Conservation (phyloP, 2,113 vertebrate species). For the Damaliscus lunatus region DNA sequence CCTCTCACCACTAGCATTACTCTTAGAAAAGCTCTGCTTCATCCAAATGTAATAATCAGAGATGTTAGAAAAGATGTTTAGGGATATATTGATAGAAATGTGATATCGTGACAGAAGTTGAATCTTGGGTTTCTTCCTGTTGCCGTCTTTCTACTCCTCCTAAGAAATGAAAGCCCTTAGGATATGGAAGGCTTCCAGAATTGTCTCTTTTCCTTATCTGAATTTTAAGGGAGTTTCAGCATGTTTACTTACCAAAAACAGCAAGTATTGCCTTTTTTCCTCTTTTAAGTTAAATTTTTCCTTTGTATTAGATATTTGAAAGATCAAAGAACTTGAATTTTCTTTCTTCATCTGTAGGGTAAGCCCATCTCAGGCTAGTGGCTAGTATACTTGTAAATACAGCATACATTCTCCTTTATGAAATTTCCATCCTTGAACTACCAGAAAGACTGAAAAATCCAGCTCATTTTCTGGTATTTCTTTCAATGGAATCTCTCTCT, state of each 20-base stretch:
- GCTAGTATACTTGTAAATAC: neutral
- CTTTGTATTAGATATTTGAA: neutral
- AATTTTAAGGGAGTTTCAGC: neutral
- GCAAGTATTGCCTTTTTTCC: neutral
- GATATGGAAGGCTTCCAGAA: neutral
- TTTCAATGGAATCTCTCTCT: neutral
- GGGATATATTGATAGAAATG: neutral
- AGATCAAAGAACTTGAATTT: neutral
- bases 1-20: neutral
- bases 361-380: neutral
- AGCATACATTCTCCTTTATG: neutral
- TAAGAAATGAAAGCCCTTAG: neutral
- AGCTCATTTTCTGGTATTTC: neutral
- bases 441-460: neutral
- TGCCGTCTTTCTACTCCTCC: neutral
- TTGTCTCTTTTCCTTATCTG: neutral
- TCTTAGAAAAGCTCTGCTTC: neutral
- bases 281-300: neutral
- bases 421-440: neutral
- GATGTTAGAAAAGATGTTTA: neutral
- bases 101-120: neutral
- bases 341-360: neutral
- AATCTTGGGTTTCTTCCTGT: neutral
- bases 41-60: neutral
- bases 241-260: neutral